These are phyloP conservation scores for Drosophila simulans DNA, from an alignment of 1,140 invertebrate species.

Conservation along the genomic window DNA sequence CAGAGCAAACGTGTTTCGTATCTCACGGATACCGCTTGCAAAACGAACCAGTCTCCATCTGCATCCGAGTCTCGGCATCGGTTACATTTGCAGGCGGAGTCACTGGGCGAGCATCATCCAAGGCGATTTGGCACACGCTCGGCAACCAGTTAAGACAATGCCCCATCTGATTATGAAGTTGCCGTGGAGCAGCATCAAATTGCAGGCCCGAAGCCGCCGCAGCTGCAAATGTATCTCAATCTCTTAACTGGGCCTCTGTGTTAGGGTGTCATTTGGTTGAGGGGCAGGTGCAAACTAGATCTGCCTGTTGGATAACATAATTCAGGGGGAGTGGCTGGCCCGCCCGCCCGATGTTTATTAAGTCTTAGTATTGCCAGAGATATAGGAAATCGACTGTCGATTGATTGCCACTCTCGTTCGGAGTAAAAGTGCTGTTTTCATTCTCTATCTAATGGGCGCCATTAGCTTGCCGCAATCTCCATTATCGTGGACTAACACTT, in stretches of 20 bases:
- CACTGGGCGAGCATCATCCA: conserved; percentile 55
- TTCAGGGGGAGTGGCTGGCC: conserved; percentile 18
- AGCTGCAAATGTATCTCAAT: conserved; percentile 17
- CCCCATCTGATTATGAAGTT: conserved; percentile 59
- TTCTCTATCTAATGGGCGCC: conserved; percentile 55
- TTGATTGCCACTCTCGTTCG: conserved; percentile 55
- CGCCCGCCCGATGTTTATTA: conserved; percentile 13
- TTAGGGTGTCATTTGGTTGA: conserved; percentile 68
- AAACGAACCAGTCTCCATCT: conserved; percentile 54
- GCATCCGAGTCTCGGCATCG: conserved; percentile 16
- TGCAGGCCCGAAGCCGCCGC: conserved; percentile 28
- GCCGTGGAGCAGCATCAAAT: conserved; percentile 49
- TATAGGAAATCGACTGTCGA: conserved; percentile 43
- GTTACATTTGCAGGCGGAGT: conserved; percentile 48
- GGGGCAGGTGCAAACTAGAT: conserved; percentile 42
- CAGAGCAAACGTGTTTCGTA: conserved; percentile 70
- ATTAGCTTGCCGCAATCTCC: conserved; percentile 27
- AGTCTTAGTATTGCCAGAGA: background rate
- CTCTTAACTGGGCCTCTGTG: conserved; percentile 61
- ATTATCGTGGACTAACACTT: conserved; percentile 46
- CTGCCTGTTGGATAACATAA: conserved; percentile 31
- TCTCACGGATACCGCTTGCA: conserved; percentile 80
- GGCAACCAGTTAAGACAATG: conserved; percentile 53
- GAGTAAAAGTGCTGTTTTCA: conserved; percentile 69
- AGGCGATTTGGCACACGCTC: conserved; percentile 61